phyloP scores from a whole-genome alignment of 2,797 vertebrate species.

The Pangasius djambal region DNA sequence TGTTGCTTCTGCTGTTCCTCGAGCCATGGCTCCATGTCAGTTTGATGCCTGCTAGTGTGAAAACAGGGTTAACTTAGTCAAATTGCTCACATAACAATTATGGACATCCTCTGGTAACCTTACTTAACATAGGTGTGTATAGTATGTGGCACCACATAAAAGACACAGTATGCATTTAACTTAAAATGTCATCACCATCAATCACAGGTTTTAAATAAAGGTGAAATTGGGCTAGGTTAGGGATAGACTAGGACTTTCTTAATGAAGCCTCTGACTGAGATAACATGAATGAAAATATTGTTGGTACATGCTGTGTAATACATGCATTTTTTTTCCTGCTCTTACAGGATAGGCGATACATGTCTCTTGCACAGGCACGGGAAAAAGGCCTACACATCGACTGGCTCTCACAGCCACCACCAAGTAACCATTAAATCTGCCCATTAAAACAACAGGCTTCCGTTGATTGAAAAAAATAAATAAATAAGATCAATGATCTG shows the following conservation, averaged over 20 bases:
- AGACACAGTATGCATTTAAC: background rate
- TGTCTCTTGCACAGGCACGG: slow-evolving; percentile 84
- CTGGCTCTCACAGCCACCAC: slow-evolving; percentile 78
- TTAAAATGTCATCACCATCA: background rate
- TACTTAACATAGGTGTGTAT: background rate
- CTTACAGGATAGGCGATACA: slow-evolving; percentile 85
- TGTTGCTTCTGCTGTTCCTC: background rate
- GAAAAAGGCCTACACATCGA: slow-evolving; percentile 80
- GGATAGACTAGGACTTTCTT: background rate
- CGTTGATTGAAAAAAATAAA: background rate
- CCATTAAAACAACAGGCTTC: background rate
- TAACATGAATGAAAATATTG: too few species aligned
- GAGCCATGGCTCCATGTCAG: background rate
- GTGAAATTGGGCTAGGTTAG: background rate
- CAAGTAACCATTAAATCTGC: slow-evolving; percentile 72
- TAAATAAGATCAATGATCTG: background rate
- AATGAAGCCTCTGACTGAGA: background rate
- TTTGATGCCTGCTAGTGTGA: background rate
- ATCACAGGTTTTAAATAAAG: background rate
- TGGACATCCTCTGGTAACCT: background rate
- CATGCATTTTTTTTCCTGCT: background rate
- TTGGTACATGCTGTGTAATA: too few species aligned
- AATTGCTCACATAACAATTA: background rate
- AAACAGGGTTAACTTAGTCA: background rate
- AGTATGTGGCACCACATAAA: background rate